Percentiles rank a stretch among this genome's conserved stretches.
phyloP scores from a whole-genome alignment of 2,113 vertebrate species.

The Lepisosteus oculatus region DNA sequence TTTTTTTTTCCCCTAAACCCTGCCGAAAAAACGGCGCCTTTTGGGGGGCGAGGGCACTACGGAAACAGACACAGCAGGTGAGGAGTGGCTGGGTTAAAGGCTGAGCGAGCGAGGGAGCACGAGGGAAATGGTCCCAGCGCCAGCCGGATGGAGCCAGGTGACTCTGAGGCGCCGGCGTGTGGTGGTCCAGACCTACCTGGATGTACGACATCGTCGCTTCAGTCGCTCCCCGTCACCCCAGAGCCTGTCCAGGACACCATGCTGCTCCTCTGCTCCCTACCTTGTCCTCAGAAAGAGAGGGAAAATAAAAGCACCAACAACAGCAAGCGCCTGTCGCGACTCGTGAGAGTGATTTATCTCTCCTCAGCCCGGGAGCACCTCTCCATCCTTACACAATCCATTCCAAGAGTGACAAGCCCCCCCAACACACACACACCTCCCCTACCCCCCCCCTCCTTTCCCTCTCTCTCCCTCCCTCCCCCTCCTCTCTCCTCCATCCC shows the following conservation, averaged over 20 bases:
- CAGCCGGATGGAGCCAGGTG: background rate
- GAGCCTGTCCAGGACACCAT: conserved; percentile 14
- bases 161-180: background rate
- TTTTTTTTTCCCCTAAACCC: too few species aligned
- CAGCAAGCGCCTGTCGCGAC: background rate
- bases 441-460: conserved; percentile 13
- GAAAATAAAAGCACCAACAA: background rate
- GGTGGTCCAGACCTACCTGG: conserved; percentile 21
- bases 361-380: background rate
- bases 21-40: too few species aligned
- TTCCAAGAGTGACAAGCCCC: conserved; percentile 9
- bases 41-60: too few species aligned
- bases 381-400: conserved; percentile 12
- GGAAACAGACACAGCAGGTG: conserved; percentile 3
- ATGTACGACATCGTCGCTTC: conserved; percentile 26
- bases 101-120: background rate
- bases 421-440: conserved; percentile 8
- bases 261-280: background rate
- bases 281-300: conserved; percentile 7
- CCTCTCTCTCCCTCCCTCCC: conserved; percentile 6
- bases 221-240: conserved; percentile 14
- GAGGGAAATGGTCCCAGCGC: background rate
- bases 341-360: conserved; percentile 3
- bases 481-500: conserved; percentile 19
- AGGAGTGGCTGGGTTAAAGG: background rate